A percentile compares a stretch with the other conserved stretches of the same genome.
Evolutionary conservation across 2,888 invertebrate species (phyloP).

Genomic region (Pristionchus fissidentatus): DNA sequence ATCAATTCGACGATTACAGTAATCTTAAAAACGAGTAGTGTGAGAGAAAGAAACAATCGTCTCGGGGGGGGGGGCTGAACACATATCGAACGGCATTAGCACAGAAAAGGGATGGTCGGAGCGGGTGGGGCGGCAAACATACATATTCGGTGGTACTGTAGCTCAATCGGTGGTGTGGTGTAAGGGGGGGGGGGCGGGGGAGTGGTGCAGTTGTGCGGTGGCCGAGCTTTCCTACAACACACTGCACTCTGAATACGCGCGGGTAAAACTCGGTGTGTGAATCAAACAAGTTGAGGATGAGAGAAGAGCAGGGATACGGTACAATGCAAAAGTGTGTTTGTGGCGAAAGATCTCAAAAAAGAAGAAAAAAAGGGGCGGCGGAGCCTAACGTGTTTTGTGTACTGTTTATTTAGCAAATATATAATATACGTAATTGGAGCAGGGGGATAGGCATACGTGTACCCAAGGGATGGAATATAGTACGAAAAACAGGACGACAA

Average conservation of each 20-base stretch:
- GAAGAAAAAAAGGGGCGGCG: neutral
- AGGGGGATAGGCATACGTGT: neutral
- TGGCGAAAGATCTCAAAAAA: neutral
- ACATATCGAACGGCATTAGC: conserved; percentile 30
- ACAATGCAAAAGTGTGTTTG: neutral
- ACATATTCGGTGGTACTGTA: no score
- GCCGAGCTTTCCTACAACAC: conserved; percentile 16
- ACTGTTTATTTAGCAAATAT: no score
- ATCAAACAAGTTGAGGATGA: neutral
- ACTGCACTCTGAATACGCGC: no score
- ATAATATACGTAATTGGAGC: neutral
- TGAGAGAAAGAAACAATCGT: conserved; percentile 3
- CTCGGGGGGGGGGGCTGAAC: no score
- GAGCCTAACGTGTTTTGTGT: no score
- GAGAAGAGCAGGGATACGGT: conserved; percentile 1
- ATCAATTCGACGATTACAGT: conserved; percentile 14
- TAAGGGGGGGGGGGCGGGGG: neutral
- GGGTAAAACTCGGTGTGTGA: neutral
- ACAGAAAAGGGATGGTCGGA: neutral
- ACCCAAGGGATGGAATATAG: neutral
- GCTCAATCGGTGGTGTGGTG: no score
- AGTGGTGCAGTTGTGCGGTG: neutral
- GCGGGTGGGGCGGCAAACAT: neutral
- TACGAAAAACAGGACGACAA: neutral
- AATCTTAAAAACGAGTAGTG: neutral